These are phyloP conservation scores for Cyclura pinguis DNA, from an alignment of 2,797 vertebrate species.

Conservation along the genomic window DNA sequence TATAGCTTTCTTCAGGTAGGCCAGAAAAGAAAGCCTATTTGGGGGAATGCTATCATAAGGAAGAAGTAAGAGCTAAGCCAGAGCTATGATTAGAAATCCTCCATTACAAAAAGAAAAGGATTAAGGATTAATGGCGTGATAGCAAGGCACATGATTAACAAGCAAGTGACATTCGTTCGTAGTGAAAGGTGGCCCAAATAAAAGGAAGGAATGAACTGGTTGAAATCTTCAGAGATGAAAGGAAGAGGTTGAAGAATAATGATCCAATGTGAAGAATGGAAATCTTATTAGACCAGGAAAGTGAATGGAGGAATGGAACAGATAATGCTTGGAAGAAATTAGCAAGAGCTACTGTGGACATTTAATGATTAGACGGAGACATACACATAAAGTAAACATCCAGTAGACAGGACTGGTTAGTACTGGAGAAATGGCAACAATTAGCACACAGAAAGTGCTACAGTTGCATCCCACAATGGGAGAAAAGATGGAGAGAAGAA, in stretches of 20 bases:
- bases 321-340: conserved; percentile 20
- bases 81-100: not conserved
- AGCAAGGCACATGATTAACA: conserved; percentile 18
- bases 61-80: not conserved
- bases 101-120: not conserved
- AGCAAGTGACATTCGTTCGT: not conserved
- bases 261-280: conserved; percentile 25
- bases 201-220: not conserved
- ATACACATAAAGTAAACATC: conserved; percentile 16
- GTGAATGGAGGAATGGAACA: not conserved
- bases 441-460: conserved; percentile 23
- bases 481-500: not conserved
- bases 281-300: conserved; percentile 19
- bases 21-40: not conserved
- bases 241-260: not conserved
- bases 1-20: not conserved
- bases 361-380: conserved; percentile 30
- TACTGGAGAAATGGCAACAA: not conserved
- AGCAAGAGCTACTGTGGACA: not conserved
- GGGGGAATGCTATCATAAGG: not conserved
- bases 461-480: conserved; percentile 17
- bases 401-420: not conserved
- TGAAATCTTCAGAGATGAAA: conserved; percentile 16
- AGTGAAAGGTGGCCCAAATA: conserved; percentile 19
- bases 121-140: conserved; percentile 15